Evolutionary conservation across 2,797 vertebrate species (phyloP), one percentile per base, ranked within the genome.

Genomic region (Xerus rutilus): DNA sequence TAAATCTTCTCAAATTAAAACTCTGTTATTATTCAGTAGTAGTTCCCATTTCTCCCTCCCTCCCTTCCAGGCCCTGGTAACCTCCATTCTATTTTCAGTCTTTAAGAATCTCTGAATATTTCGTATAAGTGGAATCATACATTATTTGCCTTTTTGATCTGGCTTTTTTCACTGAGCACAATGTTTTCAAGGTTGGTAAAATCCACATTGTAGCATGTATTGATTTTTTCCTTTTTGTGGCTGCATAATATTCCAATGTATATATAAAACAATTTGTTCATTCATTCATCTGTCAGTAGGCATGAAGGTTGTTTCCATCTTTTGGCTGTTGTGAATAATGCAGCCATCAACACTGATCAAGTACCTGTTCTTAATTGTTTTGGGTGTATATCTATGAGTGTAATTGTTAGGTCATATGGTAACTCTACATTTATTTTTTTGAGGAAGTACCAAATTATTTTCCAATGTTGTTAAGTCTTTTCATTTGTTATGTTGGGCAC

Each of bases 341-440:
- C 47, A 93, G 17, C 30, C 49, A 1, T 64, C 77, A 84, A 67
- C n/a, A 32, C 4, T 89, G 35, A 62, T 45, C 65, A 62, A 57
- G 39, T 47, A 62, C 45, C 62, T 93, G 21, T 45, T 85, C 88
- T 89, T 18, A 35, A 0, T 47, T 57, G 12, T 21, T 84, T n/a
- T 1, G 2, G 7, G n/a, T 79, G 7, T 54, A 20, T 69, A 70
- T 18, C 18, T 87, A 39, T 35, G 45, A 76, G 52, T 64, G 28
- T 64, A 62, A 13, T 91, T 62, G 47, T 74, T 89, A 12, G 86
- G 13, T 72, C 83, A n/a, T 18, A 35, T 67, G 32, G 17, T 39
- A 47, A 78, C 49, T 84, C 67, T 62, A 28, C 43, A 2, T 47
- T 73, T 95, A 88, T 64, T 32, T 76, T 96, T 93, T 91, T 79